Percentiles rank a stretch among this genome's conserved stretches.
Conservation (phyloP, 2,888 invertebrate genomes). For the Nephrotoma flavescens region DNA sequence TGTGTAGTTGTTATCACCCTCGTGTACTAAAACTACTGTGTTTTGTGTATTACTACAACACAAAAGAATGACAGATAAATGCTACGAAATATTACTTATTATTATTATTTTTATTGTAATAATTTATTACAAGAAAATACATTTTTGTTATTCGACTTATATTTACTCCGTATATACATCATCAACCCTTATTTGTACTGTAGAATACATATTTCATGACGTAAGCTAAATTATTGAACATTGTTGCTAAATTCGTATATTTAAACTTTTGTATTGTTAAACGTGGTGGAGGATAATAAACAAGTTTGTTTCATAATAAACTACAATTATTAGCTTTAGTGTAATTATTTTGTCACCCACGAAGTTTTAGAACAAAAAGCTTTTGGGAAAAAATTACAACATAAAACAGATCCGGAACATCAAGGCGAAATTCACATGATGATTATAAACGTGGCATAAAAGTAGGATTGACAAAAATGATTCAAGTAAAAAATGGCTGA, state of each 20-base stretch:
- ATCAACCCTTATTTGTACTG: not conserved
- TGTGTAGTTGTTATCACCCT: not conserved
- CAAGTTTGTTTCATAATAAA: no score
- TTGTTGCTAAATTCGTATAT: not conserved
- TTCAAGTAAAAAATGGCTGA: no score
- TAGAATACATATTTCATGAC: not conserved
- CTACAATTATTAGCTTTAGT: no score
- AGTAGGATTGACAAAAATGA: no score
- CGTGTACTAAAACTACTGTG: not conserved
- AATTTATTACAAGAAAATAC: not conserved
- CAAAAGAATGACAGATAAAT: not conserved
- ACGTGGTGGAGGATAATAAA: no score
- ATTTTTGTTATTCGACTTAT: not conserved
- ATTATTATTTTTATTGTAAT: not conserved
- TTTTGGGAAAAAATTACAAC: no score
- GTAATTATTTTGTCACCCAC: no score
- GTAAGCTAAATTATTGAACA: not conserved
- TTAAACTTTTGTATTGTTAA: no score
- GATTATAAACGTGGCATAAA: no score
- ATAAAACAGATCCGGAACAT: no score
- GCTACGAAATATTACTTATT: not conserved
- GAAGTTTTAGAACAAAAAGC: no score
- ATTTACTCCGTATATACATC: not conserved
- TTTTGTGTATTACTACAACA: not conserved
- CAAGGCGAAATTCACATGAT: no score